phyloP scores from a whole-genome alignment of 2,113 vertebrate genomes.

The Psammodynastes pulverulentus region DNA sequence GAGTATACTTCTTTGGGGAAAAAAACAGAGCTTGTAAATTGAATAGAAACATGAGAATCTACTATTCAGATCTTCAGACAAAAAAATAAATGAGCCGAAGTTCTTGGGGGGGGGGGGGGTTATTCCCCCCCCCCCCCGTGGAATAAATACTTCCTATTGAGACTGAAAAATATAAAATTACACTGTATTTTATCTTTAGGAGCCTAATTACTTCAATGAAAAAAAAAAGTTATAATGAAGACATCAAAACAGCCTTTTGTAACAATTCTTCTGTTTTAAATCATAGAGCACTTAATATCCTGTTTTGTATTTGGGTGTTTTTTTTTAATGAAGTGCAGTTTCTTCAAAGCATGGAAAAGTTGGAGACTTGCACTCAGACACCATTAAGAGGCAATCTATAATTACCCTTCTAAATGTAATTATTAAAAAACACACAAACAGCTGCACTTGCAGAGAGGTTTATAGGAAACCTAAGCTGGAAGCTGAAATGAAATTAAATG shows the following conservation, averaged over 20 bases:
- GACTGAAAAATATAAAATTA: conserved; percentile 54
- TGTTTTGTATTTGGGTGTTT: conserved; percentile 51
- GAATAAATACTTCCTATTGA: conserved; percentile 62
- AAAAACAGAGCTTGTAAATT: not conserved
- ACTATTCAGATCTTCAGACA: not conserved
- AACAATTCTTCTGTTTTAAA: conserved; percentile 59
- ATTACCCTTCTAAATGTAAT: conserved; percentile 28
- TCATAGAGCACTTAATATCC: conserved; percentile 61
- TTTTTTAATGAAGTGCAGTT: conserved; percentile 56
- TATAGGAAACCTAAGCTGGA: conserved; percentile 41
- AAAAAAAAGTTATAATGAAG: conserved; percentile 63
- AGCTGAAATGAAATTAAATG: conserved; percentile 32
- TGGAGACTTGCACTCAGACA: conserved; percentile 47
- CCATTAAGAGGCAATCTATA: conserved; percentile 32
- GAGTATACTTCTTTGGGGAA: not conserved
- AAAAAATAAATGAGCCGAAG: conserved; percentile 58
- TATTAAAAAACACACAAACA: conserved; percentile 48
- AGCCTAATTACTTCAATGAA: conserved; percentile 66
- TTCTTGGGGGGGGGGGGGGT: too few species aligned
- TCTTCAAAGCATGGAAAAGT: conserved; percentile 51
- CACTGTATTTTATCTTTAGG: conserved; percentile 20
- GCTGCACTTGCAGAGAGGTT: conserved; percentile 51
- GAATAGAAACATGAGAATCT: not conserved
- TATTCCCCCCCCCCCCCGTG: conserved; percentile 35
- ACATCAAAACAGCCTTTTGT: conserved; percentile 50